These are phyloP conservation scores for Pomacea maculata DNA, from an alignment of 1,140 invertebrate genomes.

Conservation along the genomic window DNA sequence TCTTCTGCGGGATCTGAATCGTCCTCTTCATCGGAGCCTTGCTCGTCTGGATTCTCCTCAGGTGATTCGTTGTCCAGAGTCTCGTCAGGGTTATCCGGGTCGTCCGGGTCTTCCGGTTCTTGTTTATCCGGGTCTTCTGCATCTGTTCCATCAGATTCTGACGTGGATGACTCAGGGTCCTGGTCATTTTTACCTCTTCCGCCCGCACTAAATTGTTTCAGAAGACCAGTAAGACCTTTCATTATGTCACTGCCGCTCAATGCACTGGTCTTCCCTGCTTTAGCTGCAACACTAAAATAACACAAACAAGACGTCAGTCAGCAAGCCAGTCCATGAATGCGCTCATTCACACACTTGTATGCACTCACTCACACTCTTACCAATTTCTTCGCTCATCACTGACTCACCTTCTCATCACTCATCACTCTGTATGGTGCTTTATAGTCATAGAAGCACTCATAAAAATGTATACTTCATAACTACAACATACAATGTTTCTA, in stretches of 20 bases:
- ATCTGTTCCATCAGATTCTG: background rate
- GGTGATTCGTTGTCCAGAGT: background rate
- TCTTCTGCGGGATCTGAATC: background rate
- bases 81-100: background rate
- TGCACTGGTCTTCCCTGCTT: background rate
- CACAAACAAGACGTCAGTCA: background rate
- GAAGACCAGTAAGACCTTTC: too few species aligned
- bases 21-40: background rate
- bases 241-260: too few species aligned
- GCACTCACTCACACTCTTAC: background rate
- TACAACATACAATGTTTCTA: too few species aligned
- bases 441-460: too few species aligned
- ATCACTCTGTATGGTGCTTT: too few species aligned
- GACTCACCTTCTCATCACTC: background rate
- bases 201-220: too few species aligned
- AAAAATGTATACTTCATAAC: too few species aligned
- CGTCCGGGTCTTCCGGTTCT: background rate
- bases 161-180: background rate
- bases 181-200: too few species aligned
- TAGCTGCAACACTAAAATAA: background rate
- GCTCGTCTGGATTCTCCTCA: too few species aligned
- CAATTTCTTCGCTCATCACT: background rate
- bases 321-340: background rate
- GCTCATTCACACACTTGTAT: background rate
- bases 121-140: background rate